Base-by-base conservation (phyloP, 2,888 invertebrate genomes). In the Ctenicera cuprea region DNA sequence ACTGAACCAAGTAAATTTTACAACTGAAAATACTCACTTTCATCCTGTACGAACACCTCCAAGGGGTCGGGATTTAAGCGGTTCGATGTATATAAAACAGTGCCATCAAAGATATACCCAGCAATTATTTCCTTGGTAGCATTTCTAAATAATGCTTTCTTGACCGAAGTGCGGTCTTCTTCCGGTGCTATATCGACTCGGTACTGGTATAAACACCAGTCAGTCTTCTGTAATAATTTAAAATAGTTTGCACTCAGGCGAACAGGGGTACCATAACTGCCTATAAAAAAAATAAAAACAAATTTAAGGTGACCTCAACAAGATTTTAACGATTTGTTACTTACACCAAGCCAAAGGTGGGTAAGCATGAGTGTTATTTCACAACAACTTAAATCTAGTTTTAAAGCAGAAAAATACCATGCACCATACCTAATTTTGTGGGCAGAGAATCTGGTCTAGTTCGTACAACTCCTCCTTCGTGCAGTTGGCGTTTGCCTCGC, bases 21-120 rank as follows among this genome's bases (percentile, higher is more conserved):
- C n/a, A n/a, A n/a, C n/a, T n/a, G n/a, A n/a, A n/a, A n/a, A n/a
- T n/a, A n/a, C 79, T 79, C 81, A 83, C 84, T 77, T 12, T 83
- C 83, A 38, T 79, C 78, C 41, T 81, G 72, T 0, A 92, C 92
- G 63, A 90, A 88, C 0, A 94, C 78, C 75, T 92, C 92, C 79
- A 92, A 77, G 0, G 89, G 89, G 81, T 93, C 89, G 0, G 90
- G 88, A 12, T 89, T 85, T 2, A 94, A 84, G 63, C 88, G 87
- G 0, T 87, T 87, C 0, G 91, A 90, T 0, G 92, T 91, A 80
- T 92, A 95, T 12, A 96, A 75, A 0, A 91, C 88, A 0, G 92
- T 90, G 0, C 95, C 95, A 85, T 95, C 95, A 84, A 94, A 96
- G 0, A 95, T 86, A 73, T 93, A 94, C 0, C 92, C 90, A 54